Evolutionary conservation across 2,888 invertebrate genomes (phyloP).

Genomic region (Drosophila bunnanda): DNA sequence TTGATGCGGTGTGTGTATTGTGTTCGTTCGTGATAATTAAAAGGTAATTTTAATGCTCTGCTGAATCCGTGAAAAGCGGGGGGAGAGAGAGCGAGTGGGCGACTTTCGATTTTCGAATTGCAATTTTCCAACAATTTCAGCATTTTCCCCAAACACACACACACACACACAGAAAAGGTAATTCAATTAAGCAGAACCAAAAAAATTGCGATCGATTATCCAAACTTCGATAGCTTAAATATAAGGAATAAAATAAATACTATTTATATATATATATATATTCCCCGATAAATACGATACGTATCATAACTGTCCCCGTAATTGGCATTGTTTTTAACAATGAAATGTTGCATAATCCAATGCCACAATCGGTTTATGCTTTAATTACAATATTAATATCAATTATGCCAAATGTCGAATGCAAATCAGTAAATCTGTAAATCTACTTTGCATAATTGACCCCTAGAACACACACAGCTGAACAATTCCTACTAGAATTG

Average conservation of each 20-base stretch:
- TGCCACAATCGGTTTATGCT: conserved; percentile 28
- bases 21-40: conserved; percentile 64
- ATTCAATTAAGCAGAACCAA: conserved; percentile 15
- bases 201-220: conserved; percentile 17
- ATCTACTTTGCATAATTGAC: conserved; percentile 33
- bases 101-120: conserved; percentile 47
- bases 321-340: conserved; percentile 31
- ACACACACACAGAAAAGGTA: conserved; percentile 3
- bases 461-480: background rate
- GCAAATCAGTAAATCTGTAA: conserved; percentile 25
- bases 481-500: background rate
- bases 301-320: background rate
- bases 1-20: conserved; percentile 18
- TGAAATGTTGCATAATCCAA: conserved; percentile 29
- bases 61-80: conserved; percentile 48
- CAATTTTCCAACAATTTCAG: conserved; percentile 23
- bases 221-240: background rate
- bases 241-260: conserved; percentile 19
- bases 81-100: background rate
- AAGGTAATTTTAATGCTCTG: conserved; percentile 65
- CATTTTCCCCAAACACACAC: conserved; percentile 2
- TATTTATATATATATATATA: background rate
- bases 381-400: conserved; percentile 59
- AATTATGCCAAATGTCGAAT: conserved; percentile 30
- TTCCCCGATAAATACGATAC: background rate